These are phyloP conservation scores for Oeneis ivallda DNA, from an alignment of 2,888 invertebrate species.

Conservation along the genomic window DNA sequence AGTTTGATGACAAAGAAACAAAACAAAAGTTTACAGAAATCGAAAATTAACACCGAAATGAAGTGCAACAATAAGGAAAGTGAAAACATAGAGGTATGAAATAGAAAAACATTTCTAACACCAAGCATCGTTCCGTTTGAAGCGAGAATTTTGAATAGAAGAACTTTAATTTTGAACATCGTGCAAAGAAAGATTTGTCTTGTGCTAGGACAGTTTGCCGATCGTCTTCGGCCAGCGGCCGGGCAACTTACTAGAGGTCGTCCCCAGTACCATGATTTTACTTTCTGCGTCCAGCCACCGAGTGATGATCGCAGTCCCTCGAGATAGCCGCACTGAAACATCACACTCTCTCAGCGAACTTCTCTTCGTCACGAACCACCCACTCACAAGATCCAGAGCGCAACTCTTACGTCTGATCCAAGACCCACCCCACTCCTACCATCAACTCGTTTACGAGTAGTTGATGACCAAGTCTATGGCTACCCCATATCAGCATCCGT, in stretches of 20 bases:
- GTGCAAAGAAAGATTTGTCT: conserved; percentile 76
- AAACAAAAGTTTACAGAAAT: conserved; percentile 55
- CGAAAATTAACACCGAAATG: conserved; percentile 69
- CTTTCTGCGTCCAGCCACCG: conserved; percentile 97
- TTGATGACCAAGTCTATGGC: background rate
- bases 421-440: background rate
- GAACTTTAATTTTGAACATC: conserved; percentile 55
- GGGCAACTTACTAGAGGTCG: conserved; percentile 95
- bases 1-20: conserved; percentile 46
- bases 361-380: conserved; percentile 45
- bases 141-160: conserved; percentile 71
- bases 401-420: background rate
- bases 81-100: conserved; percentile 60
- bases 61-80: conserved; percentile 74
- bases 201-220: conserved; percentile 78
- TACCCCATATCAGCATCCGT: conserved; percentile 28
- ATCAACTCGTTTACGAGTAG: background rate
- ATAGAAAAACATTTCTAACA: conserved; percentile 58
- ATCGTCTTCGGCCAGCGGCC: conserved; percentile 69
- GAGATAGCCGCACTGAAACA: conserved; percentile 94
- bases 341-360: conserved; percentile 79
- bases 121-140: conserved; percentile 72
- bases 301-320: conserved; percentile 96
- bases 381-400: background rate
- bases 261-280: conserved; percentile 98